Conservation (phyloP, 1,140 invertebrate genomes). For the Pseudobourletiella spinata region DNA sequence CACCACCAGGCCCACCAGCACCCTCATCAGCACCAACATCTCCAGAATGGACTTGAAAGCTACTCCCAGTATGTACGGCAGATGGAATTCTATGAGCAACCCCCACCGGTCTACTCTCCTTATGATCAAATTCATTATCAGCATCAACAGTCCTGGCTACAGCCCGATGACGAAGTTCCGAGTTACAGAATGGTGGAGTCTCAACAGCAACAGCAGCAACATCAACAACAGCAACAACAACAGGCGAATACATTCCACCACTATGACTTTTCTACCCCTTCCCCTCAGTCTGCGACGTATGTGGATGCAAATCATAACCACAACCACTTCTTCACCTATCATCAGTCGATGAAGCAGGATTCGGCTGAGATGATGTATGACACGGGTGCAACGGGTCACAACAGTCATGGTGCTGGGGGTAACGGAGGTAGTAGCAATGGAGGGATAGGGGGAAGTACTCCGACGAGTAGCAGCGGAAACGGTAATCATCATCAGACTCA, state of each 20-base stretch:
- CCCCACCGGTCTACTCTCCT: constrained; percentile 1
- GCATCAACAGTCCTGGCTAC: not conserved
- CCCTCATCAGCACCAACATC: constrained; percentile 16
- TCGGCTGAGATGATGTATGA: constrained; percentile 22
- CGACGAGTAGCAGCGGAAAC: not conserved
- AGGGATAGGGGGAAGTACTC: not conserved
- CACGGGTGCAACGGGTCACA: not conserved
- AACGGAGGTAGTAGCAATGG: not conserved
- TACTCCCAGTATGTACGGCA: constrained; percentile 3
- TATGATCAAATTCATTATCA: constrained; percentile 8
- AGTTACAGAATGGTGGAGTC: not conserved
- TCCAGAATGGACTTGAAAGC: not conserved
- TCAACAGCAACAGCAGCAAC: constrained; percentile 11
- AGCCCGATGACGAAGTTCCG: not conserved
- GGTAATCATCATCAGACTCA: constrained; percentile 7
- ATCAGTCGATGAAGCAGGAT: constrained; percentile 20
- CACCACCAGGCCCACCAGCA: constrained; percentile 5
- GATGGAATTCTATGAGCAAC: constrained; percentile 11
- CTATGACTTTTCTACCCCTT: constrained; percentile 20
- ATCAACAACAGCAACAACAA: constrained; percentile 22
- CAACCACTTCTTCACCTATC: constrained; percentile 16
- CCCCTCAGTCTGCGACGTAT: not conserved
- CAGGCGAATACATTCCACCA: constrained; percentile 14
- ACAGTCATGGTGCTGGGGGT: not conserved
- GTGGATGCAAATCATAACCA: constrained; percentile 32